Conservation (phyloP, 2,888 invertebrate species). For the Sturmia bella region DNA sequence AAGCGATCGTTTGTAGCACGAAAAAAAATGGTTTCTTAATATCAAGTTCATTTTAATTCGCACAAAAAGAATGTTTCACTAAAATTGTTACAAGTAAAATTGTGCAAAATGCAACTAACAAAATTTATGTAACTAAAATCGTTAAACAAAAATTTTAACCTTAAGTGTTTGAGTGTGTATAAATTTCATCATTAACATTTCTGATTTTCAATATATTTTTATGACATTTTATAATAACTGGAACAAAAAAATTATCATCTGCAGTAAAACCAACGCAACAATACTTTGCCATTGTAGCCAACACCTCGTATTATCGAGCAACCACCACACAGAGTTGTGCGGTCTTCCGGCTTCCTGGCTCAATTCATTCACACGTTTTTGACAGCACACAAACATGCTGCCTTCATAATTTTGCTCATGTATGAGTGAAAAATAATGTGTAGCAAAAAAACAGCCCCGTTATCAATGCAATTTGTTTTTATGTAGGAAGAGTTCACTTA, state of each 20-base stretch:
- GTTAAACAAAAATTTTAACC: not conserved
- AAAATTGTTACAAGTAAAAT: too few relatives aligned
- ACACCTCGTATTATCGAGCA: conserved; percentile 17
- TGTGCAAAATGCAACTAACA: too few relatives aligned
- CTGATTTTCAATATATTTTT: conserved; percentile 9
- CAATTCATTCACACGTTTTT: not conserved
- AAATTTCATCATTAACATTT: not conserved
- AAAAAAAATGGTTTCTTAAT: too few relatives aligned
- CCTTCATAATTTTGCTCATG: not conserved
- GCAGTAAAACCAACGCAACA: not conserved
- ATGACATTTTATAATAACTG: not conserved
- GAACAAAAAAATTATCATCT: conserved; percentile 4
- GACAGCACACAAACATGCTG: conserved; percentile 7
- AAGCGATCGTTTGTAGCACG: too few relatives aligned
- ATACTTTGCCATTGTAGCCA: not conserved
- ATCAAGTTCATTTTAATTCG: too few relatives aligned
- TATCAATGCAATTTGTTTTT: conserved; percentile 11
- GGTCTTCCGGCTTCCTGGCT: conserved; percentile 23
- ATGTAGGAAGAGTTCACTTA: not conserved
- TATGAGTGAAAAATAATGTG: not conserved
- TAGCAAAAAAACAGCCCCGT: not conserved
- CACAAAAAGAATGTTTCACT: too few relatives aligned
- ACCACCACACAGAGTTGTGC: conserved; percentile 21
- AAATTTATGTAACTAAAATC: not conserved
- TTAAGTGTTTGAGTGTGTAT: not conserved